Conservation (phyloP, 2,113 vertebrate genomes). For the Nibea coibor region DNA sequence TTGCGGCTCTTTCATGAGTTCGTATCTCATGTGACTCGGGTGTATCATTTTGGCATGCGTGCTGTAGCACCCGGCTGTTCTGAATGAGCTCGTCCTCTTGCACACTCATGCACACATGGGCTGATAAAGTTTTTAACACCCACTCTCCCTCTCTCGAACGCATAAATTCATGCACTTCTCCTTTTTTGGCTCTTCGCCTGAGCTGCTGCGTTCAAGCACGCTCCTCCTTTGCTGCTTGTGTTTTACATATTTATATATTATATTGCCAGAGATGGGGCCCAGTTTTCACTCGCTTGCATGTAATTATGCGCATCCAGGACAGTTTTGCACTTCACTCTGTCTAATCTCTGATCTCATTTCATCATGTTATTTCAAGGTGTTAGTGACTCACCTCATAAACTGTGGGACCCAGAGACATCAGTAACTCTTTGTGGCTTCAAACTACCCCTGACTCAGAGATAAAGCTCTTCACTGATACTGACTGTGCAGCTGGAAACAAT, state of each 20-base stretch:
- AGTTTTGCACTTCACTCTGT: conserved; percentile 36
- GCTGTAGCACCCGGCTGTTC: neutral
- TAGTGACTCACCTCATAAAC: conserved; percentile 56
- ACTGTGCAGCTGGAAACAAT: conserved; percentile 49
- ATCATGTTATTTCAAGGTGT: conserved; percentile 34
- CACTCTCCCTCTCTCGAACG: neutral
- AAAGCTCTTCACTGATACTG: neutral
- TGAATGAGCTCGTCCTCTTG: conserved; percentile 17
- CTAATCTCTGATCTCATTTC: conserved; percentile 52
- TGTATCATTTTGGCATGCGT: conserved; percentile 16
- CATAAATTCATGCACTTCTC: conserved; percentile 21
- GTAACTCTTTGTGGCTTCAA: conserved; percentile 9
- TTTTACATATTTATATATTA: too few species aligned
- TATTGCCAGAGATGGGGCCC: neutral
- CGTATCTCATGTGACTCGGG: conserved; percentile 11
- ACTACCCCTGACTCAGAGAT: conserved; percentile 32
- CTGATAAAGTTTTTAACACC: conserved; percentile 35
- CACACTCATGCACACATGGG: neutral
- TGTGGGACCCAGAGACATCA: conserved; percentile 44
- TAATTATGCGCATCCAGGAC: conserved; percentile 46
- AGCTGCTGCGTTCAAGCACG: neutral
- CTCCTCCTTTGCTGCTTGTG: neutral
- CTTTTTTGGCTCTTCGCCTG: conserved; percentile 1
- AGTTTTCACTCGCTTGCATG: neutral
- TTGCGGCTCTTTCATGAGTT: conserved; percentile 6